phyloP scores from a whole-genome alignment of 2,797 vertebrate species.

The Enteromius treurensis region DNA sequence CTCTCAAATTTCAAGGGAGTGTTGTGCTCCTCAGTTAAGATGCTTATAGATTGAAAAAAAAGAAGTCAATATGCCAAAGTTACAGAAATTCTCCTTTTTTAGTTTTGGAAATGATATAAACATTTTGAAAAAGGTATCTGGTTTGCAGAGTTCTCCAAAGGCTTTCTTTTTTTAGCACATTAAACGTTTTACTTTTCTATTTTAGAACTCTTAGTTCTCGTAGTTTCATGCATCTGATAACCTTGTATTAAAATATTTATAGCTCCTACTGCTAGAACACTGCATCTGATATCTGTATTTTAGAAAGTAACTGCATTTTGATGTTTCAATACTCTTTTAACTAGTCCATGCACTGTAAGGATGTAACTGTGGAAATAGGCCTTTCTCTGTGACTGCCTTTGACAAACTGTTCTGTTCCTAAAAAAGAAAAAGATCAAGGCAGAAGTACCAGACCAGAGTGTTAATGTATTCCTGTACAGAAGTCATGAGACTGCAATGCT shows the following conservation, averaged over 20 bases:
- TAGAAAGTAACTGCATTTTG: conserved; percentile 28
- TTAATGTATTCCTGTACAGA: background rate
- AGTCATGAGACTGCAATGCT: background rate
- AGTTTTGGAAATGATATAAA: background rate
- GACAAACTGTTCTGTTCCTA: background rate
- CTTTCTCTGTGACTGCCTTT: background rate
- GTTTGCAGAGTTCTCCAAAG: conserved; percentile 29
- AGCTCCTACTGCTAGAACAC: conserved; percentile 24
- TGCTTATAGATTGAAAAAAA: conserved; percentile 2
- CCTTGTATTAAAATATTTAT: conserved; percentile 57
- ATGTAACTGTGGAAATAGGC: background rate
- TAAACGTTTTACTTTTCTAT: conserved; percentile 6
- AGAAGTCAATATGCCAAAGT: background rate
- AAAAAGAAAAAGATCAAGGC: background rate
- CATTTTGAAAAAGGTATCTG: conserved; percentile 13
- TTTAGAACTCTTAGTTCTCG: conserved; percentile 28
- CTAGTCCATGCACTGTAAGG: background rate
- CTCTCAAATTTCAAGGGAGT: background rate
- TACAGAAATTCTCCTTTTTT: background rate
- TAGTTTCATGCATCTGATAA: conserved; percentile 47
- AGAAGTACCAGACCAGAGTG: background rate
- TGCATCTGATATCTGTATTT: conserved; percentile 23
- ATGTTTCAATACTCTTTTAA: conserved; percentile 3
- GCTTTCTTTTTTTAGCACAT: conserved; percentile 41
- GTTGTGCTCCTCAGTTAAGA: background rate